Percentiles rank a stretch among this genome's conserved stretches.
Conservation (phyloP, 2,113 vertebrate species). For the Caloenas nicobarica region DNA sequence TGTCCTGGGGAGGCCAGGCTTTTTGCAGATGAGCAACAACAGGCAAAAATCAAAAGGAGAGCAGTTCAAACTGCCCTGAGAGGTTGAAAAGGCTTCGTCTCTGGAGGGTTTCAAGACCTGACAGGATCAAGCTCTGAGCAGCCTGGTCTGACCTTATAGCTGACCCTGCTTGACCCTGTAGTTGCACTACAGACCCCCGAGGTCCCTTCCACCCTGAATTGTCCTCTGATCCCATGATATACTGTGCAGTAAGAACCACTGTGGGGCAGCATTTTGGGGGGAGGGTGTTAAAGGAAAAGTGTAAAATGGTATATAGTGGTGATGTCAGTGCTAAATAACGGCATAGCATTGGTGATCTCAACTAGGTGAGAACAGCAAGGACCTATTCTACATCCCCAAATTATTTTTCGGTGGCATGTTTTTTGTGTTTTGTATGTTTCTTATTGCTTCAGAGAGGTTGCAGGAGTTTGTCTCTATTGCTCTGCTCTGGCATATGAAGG, state of each 20-base stretch:
- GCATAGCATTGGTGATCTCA: neutral
- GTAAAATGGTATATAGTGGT: neutral
- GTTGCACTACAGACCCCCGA: accelerated
- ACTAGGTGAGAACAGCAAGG: neutral
- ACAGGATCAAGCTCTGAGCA: neutral
- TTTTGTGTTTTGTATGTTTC: neutral
- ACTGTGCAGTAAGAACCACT: neutral
- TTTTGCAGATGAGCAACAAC: neutral
- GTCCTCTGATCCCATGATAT: neutral
- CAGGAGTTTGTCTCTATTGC: neutral
- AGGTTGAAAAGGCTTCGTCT: neutral
- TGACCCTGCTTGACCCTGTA: neutral
- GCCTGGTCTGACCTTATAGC: neutral
- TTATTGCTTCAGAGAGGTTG: neutral
- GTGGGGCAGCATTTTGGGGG: neutral
- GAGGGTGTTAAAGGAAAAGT: neutral
- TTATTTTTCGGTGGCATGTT: neutral
- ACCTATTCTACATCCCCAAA: neutral
- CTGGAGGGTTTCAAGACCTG: neutral
- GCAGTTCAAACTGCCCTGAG: neutral
- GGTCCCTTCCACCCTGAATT: neutral
- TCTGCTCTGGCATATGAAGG: neutral
- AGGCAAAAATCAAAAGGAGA: neutral
- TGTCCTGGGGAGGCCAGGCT: neutral
- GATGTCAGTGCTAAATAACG: neutral